Evolutionary conservation across 2,113 vertebrate genomes (phyloP).

Genomic region (Nyctereutes procyonoides): DNA sequence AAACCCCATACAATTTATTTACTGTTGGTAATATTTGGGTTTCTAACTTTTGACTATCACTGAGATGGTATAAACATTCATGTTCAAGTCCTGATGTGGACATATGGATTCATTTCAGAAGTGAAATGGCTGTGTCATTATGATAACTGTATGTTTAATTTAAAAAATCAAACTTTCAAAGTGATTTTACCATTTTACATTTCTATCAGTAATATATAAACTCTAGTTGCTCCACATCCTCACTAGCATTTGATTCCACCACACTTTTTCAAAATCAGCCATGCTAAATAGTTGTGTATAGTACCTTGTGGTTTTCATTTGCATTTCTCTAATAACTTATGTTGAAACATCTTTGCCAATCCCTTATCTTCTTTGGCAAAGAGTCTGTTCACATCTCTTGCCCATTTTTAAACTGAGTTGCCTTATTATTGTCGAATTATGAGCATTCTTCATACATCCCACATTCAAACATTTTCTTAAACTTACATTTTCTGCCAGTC

Average conservation of each 20-base stretch:
- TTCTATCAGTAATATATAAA: neutral
- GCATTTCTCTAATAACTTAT: constrained; percentile 15
- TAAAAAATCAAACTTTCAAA: neutral
- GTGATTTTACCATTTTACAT: neutral
- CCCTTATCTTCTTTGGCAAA: neutral
- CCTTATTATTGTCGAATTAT: neutral
- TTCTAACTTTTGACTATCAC: neutral
- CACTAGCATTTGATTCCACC: neutral
- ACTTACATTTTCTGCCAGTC: neutral
- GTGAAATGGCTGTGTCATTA: neutral
- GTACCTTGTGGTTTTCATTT: constrained; percentile 24
- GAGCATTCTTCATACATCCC: neutral
- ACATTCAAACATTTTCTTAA: neutral
- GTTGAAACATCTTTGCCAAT: neutral
- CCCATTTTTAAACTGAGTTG: neutral
- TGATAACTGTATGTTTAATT: neutral
- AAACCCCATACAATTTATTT: neutral
- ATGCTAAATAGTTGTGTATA: neutral
- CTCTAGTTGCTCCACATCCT: neutral
- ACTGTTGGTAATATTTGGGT: neutral
- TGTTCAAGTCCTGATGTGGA: neutral
- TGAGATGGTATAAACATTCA: neutral
- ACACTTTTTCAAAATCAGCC: neutral
- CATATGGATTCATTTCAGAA: neutral
- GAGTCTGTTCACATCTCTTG: neutral